Evolutionary conservation across 1,140 invertebrate species (phyloP).

Genomic region (Physella acuta): DNA sequence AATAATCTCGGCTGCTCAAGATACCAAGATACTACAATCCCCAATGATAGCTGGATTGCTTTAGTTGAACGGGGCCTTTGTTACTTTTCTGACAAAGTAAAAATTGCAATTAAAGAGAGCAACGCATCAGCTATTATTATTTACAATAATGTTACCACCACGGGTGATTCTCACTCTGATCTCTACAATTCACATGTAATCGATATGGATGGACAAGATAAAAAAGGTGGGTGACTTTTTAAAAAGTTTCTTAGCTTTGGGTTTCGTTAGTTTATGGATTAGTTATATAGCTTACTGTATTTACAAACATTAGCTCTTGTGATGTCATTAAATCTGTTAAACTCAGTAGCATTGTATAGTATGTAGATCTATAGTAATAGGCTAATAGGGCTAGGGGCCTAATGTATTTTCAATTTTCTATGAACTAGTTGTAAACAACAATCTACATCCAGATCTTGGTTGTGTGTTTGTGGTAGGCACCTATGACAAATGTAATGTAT

Average conservation of each 20-base stretch:
- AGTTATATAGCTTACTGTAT: background rate
- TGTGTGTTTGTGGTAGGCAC: no score
- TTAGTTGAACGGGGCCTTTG: constrained; percentile 34
- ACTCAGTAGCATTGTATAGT: no score
- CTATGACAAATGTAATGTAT: no score
- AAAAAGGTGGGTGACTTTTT: no score
- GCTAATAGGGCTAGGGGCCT: no score
- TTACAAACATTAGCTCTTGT: background rate
- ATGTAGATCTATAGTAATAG: no score
- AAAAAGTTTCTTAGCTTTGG: no score
- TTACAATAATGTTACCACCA: constrained; percentile 24
- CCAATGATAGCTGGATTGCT: constrained; percentile 33
- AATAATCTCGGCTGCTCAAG: constrained; percentile 27
- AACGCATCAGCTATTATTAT: constrained; percentile 35
- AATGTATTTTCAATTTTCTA: no score
- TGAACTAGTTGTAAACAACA: no score
- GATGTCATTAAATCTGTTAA: background rate
- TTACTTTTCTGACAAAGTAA: constrained; percentile 32
- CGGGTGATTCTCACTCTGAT: background rate
- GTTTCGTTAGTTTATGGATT: background rate
- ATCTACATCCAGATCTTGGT: no score
- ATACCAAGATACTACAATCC: constrained; percentile 21
- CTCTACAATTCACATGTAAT: no score
- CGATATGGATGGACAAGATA: no score
- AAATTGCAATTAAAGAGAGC: constrained; percentile 27